A percentile compares a stretch with the other conserved stretches of the same genome.
These are phyloP conservation scores for Sphaeramia orbicularis DNA, from an alignment of 2,797 vertebrate species.

Conservation along the genomic window DNA sequence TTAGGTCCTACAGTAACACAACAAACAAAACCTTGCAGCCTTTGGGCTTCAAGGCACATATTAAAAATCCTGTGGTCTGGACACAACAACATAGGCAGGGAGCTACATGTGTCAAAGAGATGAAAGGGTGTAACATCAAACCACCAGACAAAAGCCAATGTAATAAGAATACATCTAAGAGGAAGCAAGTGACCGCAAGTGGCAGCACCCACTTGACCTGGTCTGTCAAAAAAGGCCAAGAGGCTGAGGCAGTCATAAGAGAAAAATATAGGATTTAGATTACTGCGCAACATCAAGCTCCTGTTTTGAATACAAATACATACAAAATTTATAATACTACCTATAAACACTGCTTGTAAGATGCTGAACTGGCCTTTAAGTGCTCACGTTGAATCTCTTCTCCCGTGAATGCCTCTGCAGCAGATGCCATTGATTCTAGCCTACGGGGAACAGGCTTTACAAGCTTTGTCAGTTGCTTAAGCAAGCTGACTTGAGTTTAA, in stretches of 20 bases:
- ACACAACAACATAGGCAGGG: slow-evolving; percentile 19
- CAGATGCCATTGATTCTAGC: slow-evolving; percentile 34
- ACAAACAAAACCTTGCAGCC: slow-evolving; percentile 13
- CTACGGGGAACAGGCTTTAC: slow-evolving; percentile 59
- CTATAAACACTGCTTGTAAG: slow-evolving; percentile 17
- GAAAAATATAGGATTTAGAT: slow-evolving; percentile 14
- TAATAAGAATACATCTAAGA: slow-evolving; percentile 52
- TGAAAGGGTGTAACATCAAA: slow-evolving; percentile 71
- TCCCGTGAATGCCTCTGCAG: slow-evolving; percentile 8
- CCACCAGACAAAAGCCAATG: slow-evolving; percentile 40
- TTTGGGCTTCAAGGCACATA: neutral
- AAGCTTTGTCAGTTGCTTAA: slow-evolving; percentile 50
- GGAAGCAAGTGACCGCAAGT: slow-evolving; percentile 50
- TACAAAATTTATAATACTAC: slow-evolving; percentile 8
- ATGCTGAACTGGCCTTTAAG: slow-evolving; percentile 39
- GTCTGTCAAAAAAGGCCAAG: slow-evolving; percentile 27
- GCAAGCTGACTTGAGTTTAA: slow-evolving; percentile 46
- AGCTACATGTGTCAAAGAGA: slow-evolving; percentile 33
- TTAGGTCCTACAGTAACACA: neutral
- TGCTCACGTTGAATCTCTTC: slow-evolving; percentile 28
- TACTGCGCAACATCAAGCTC: slow-evolving; percentile 5
- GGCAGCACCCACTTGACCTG: slow-evolving; percentile 40
- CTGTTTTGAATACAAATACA: slow-evolving; percentile 13
- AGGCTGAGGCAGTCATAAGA: slow-evolving; percentile 18
- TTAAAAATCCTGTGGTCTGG: slow-evolving; percentile 23